Base-by-base conservation (phyloP, 1,140 invertebrate genomes). In the Bombus waltoni region DNA sequence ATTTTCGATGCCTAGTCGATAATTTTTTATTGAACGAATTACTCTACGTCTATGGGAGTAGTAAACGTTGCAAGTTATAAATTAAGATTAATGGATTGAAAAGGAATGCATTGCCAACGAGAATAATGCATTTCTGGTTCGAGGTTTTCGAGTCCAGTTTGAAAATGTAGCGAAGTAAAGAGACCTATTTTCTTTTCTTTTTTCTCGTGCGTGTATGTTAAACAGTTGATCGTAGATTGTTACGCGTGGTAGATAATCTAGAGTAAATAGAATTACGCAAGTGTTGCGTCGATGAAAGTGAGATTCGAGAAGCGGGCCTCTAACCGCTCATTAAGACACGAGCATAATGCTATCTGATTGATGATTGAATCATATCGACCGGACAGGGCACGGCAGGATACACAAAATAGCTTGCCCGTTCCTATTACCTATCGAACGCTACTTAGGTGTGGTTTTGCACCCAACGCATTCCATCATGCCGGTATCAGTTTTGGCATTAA, bases 301-400 rank as follows among this genome's bases (percentile, higher is more conserved):
- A 70, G 82, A 84, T 79, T 68, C 66, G 65, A 62, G 42, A 47
- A 38, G 40, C 35, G 75, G 40, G 35, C 76, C 42, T 59, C 42
- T 66, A 81, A 53, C 70, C 57, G 77, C 47, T 85, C 83, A 79
- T 73, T 81, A 62, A 59, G 77, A 73, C 28, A 25, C 78, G 38
- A 35, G 57, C 42, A 81, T 88, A 82, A 62, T 74, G 72, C 57
- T 70, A 74, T 57, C 44, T 86, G 88, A 89, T 89, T 38, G 70
- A 88, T 38, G 70, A 78, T 77, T 66, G 83, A 74, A 85, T 78
- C 59, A 62, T 74, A 40, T 22, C 35, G 53, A 90, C 89, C 89
- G 89, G 89, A 90, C 89, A 70, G 72, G 91, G 91, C 90, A 87
- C 90, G 91, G 85, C 90, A 91, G 90, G 91, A 92, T 92, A 89